phyloP scores from a whole-genome alignment of 1,140 invertebrate genomes.

The Homarus americanus region DNA sequence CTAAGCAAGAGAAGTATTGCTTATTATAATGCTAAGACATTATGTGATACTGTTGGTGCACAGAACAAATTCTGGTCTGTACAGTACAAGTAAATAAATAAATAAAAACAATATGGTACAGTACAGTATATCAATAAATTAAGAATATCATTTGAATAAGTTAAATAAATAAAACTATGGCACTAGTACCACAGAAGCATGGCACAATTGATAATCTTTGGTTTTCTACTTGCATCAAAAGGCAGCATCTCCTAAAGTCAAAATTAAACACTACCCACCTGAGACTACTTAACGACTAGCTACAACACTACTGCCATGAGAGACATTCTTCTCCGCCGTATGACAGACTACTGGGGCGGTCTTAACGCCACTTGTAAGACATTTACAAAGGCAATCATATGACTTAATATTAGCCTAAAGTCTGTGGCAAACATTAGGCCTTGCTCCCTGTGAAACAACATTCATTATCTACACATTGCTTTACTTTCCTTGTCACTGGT shows the following conservation, averaged over 20 bases:
- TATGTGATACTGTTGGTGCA: background rate
- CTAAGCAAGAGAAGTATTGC: background rate
- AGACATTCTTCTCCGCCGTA: background rate
- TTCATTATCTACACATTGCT: background rate
- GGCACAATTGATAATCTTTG: slow-evolving; percentile 56
- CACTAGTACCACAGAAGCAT: slow-evolving; percentile 15
- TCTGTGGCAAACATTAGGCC: slow-evolving; percentile 4
- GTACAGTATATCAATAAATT: background rate
- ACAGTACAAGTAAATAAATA: background rate
- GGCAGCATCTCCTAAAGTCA: slow-evolving; percentile 31
- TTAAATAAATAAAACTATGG: slow-evolving; percentile 25
- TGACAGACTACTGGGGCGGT: slow-evolving; percentile 47
- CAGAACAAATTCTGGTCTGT: background rate
- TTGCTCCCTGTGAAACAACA: background rate
- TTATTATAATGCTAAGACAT: background rate
- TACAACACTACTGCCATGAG: slow-evolving; percentile 47
- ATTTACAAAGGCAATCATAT: slow-evolving; percentile 44
- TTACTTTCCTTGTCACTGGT: background rate
- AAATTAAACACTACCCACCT: slow-evolving; percentile 49
- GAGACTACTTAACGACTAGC: slow-evolving; percentile 52
- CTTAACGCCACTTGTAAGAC: slow-evolving; percentile 32
- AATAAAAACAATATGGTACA: background rate
- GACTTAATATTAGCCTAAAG: slow-evolving; percentile 1
- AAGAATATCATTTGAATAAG: background rate
- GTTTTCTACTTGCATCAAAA: slow-evolving; percentile 58